These are phyloP conservation scores for Gambelia wislizenii DNA, from an alignment of 2,797 vertebrate species.

Conservation along the genomic window DNA sequence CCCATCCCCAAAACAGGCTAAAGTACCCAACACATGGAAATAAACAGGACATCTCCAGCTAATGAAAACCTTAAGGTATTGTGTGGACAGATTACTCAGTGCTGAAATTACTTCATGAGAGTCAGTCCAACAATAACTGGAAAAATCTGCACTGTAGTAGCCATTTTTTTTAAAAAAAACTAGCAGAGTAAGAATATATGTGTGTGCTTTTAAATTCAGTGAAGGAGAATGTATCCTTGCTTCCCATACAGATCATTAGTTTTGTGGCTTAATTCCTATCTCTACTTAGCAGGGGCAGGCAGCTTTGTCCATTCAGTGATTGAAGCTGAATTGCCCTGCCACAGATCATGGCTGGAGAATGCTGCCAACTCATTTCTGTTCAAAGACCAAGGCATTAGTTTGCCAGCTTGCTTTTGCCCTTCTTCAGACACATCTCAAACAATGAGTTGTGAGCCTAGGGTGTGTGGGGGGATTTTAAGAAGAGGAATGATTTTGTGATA, in stretches of 20 bases:
- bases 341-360: not conserved
- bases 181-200: not conserved
- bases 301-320: conserved; percentile 44
- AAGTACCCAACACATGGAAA: conserved; percentile 20
- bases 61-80: conserved; percentile 20
- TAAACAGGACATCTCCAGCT: not conserved
- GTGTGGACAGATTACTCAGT: not conserved
- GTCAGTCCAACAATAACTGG: not conserved
- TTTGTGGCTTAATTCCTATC: conserved; percentile 74
- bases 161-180: not conserved
- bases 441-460: not conserved
- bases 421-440: not conserved
- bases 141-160: not conserved
- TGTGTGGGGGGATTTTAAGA: not conserved
- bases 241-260: conserved; percentile 63
- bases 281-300: conserved; percentile 47
- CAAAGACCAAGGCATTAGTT: not conserved
- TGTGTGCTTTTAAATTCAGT: not conserved
- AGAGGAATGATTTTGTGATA: not conserved
- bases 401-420: conserved; percentile 11
- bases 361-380: conserved; percentile 58
- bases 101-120: not conserved
- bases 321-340: conserved; percentile 26
- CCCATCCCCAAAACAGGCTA: not conserved
- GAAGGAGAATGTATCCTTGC: conserved; percentile 65